These are phyloP conservation scores for Hyposoter didymator DNA, from an alignment of 2,888 invertebrate species.

Conservation along the genomic window DNA sequence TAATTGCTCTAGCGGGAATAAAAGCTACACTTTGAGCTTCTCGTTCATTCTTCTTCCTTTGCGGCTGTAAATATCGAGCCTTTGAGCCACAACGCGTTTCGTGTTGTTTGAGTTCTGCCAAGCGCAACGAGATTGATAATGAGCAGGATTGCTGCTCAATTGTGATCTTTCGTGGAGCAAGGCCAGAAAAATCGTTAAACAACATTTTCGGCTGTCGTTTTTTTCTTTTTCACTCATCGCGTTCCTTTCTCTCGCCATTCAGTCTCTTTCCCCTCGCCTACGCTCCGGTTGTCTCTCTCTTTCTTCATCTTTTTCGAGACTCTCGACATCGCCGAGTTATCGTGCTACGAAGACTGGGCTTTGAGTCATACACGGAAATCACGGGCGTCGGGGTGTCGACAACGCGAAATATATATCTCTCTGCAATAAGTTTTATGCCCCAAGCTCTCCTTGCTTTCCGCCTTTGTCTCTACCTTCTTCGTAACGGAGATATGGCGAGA, in stretches of 20 bases:
- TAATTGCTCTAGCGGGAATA: conserved; percentile 61
- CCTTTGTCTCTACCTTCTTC: conserved; percentile 20
- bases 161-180: conserved; percentile 28
- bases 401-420: conserved; percentile 51
- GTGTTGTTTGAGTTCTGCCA: conserved; percentile 29
- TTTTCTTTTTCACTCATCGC: conserved; percentile 17
- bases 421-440: conserved; percentile 53
- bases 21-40: conserved; percentile 51
- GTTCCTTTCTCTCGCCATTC: conserved; percentile 12
- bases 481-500: conserved; percentile 47
- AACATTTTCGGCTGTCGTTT: neutral
- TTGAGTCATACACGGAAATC: conserved; percentile 67
- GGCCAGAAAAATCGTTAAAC: conserved; percentile 18
- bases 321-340: conserved; percentile 24
- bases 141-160: conserved; percentile 28
- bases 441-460: conserved; percentile 6
- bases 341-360: conserved; percentile 17
- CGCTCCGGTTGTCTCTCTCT: conserved; percentile 4
- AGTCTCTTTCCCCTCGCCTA: neutral
- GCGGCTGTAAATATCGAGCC: conserved; percentile 44
- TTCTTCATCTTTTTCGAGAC: neutral
- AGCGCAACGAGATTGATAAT: conserved; percentile 56
- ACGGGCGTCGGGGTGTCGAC: conserved; percentile 63
- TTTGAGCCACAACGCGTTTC: conserved; percentile 28
- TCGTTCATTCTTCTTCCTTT: conserved; percentile 74